Evolutionary conservation across 2,888 invertebrate species (phyloP), one percentile per base, ranked within the genome.

Genomic region (Yponomeuta evonymella): DNA sequence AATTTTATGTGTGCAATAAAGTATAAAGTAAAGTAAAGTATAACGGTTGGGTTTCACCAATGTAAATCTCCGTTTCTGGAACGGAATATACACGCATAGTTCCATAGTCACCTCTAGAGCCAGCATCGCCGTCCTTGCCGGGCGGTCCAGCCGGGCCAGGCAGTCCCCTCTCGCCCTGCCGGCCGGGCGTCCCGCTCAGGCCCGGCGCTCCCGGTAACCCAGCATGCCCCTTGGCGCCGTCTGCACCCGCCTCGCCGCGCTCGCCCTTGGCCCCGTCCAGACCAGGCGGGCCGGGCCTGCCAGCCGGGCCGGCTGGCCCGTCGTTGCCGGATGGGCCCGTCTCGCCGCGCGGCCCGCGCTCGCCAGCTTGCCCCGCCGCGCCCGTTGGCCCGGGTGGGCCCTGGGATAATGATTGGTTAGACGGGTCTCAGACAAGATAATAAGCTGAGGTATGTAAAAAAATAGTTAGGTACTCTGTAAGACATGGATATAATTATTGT

Each of bases 161-260:
- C 64, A 88, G 86, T 3, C 97, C 97, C 77, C 94, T 94, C 71
- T 97, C 97, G 29, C 96, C 96, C 70, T 89, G 83, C 9, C 92
- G 81, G 10, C 96, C 96, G 8, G 93, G 93, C 0, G 93, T 84
- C 11, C 98, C 98, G 0, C 95, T 93, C 77, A 96, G 88, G 30
- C 98, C 97, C 78, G 96, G 97, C 58, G 97, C 84, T 8, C 97
- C 97, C 74, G 95, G 95, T 64, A 97, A 87, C n/a, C 97, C 97
- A 64, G 96, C 93, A 80, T 97, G 97, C 9, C 97, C 97, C 82
- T 97, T 97, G 2, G 94, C 87, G 33, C 97, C 97, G 79, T 95
- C 95, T 1, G 93, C 90, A 2, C 97, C 97, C 0, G 88, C 73
- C 74, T 95, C 95, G 0, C 94, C 94, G 2, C 89, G 78, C 71